Evolutionary conservation across 2,888 invertebrate genomes (phyloP).

Genomic region (Protophormia terraenovae): DNA sequence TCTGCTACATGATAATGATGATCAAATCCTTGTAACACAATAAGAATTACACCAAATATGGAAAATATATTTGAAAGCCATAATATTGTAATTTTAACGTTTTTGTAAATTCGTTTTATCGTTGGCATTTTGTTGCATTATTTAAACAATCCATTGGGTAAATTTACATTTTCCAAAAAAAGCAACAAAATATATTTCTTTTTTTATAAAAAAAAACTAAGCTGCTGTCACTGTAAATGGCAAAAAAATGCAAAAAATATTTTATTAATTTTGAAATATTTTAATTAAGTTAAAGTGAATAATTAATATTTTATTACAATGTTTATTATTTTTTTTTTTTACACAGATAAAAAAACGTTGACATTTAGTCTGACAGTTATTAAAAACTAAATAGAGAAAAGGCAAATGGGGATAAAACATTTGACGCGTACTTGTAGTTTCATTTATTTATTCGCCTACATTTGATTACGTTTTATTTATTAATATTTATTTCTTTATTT

Average conservation of each 20-base stretch:
- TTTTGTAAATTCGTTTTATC: conserved; percentile 45
- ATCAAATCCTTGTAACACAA: conserved; percentile 45
- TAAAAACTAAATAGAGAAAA: background rate
- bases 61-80: conserved; percentile 12
- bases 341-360: background rate
- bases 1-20: conserved; percentile 6
- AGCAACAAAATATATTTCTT: background rate
- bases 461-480: conserved; percentile 33
- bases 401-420: background rate
- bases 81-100: conserved; percentile 44
- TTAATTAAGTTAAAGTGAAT: conserved; percentile 16
- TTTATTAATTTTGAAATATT: background rate
- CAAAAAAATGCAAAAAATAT: conserved; percentile 11
- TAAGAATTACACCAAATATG: conserved; percentile 14
- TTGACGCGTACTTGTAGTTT: background rate
- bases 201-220: no score
- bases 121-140: conserved; percentile 65
- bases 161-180: conserved; percentile 57
- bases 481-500: no score
- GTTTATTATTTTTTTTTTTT: background rate
- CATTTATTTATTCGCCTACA: background rate
- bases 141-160: conserved; percentile 38
- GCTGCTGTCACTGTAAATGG: conserved; percentile 36
- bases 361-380: background rate
- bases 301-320: conserved; percentile 21